These are phyloP conservation scores for Aurelia sp. DNA, from an alignment of 30 jellyfish, hydroid and myxozoan genomes.

Conservation along the genomic window DNA sequence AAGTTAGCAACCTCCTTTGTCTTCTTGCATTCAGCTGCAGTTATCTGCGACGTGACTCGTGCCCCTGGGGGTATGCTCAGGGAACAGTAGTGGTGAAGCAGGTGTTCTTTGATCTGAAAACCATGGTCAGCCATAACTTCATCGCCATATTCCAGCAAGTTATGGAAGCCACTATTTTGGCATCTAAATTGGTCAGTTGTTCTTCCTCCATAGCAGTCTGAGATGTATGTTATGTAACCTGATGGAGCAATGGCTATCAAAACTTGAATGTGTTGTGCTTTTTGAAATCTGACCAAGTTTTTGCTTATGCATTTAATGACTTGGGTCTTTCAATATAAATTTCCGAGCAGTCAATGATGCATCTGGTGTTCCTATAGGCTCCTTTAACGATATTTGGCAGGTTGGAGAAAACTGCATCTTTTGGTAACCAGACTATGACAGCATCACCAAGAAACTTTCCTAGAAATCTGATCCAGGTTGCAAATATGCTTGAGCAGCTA, in stretches of 20 bases:
- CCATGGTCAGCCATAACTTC: slow-evolving; percentile 62
- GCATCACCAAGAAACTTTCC: too few species aligned
- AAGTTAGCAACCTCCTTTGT: slow-evolving; percentile 63
- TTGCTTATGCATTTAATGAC: slow-evolving; percentile 32
- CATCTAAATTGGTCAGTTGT: slow-evolving; percentile 52
- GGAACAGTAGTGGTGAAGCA: slow-evolving; percentile 47
- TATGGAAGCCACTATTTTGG: slow-evolving; percentile 50
- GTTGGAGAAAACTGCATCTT: too few species aligned
- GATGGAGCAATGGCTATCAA: slow-evolving; percentile 59
- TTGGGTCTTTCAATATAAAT: too few species aligned
- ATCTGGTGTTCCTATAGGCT: too few species aligned
- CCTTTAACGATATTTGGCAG: too few species aligned
- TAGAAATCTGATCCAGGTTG: too few species aligned
- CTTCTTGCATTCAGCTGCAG: slow-evolving; percentile 32
- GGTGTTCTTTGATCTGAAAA: slow-evolving; percentile 50
- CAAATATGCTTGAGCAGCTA: too few species aligned
- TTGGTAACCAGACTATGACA: too few species aligned
- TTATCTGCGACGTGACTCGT: slow-evolving; percentile 49
- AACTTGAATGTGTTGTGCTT: slow-evolving; percentile 65
- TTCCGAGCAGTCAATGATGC: too few species aligned
- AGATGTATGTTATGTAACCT: slow-evolving; percentile 44
- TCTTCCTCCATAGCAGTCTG: slow-evolving; percentile 74
- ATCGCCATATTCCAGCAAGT: slow-evolving; percentile 56
- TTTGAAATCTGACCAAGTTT: slow-evolving; percentile 68
- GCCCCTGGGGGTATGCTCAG: slow-evolving; percentile 62